A percentile compares a stretch with the other conserved stretches of the same genome.
Conservation (phyloP, 2,113 vertebrate genomes). For the Rhinoderma darwinii region DNA sequence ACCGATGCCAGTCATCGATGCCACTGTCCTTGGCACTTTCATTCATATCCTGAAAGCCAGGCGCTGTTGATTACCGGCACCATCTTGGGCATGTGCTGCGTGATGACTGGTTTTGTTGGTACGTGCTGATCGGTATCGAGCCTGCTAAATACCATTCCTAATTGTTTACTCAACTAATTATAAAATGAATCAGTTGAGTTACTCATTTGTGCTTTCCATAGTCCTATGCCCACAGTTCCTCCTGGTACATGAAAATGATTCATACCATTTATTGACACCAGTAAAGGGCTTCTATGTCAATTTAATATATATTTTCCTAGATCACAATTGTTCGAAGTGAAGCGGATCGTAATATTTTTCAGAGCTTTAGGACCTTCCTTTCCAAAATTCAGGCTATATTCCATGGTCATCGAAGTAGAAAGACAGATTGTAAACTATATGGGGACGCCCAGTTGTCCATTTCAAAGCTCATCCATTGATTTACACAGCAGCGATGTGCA, state of each 20-base stretch:
- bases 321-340: too few relatives aligned
- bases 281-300: too few relatives aligned
- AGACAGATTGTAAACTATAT: too few relatives aligned
- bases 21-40: not conserved
- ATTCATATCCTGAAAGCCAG: not conserved
- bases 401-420: too few relatives aligned
- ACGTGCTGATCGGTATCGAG: not conserved
- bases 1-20: not conserved
- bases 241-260: not conserved
- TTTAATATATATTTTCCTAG: too few relatives aligned
- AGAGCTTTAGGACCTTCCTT: too few relatives aligned
- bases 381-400: too few relatives aligned
- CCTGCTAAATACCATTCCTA: not conserved
- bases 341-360: too few relatives aligned
- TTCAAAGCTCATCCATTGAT: too few relatives aligned
- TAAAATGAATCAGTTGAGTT: not conserved
- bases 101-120: not conserved
- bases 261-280: not conserved
- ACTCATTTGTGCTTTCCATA: not conserved
- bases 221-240: not conserved
- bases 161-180: not conserved
- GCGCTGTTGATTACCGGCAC: not conserved
- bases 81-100: not conserved
- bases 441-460: too few relatives aligned
- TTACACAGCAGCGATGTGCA: too few relatives aligned